These are phyloP conservation scores for Tenthredo amoena DNA, from an alignment of 2,888 invertebrate species.

Conservation along the genomic window DNA sequence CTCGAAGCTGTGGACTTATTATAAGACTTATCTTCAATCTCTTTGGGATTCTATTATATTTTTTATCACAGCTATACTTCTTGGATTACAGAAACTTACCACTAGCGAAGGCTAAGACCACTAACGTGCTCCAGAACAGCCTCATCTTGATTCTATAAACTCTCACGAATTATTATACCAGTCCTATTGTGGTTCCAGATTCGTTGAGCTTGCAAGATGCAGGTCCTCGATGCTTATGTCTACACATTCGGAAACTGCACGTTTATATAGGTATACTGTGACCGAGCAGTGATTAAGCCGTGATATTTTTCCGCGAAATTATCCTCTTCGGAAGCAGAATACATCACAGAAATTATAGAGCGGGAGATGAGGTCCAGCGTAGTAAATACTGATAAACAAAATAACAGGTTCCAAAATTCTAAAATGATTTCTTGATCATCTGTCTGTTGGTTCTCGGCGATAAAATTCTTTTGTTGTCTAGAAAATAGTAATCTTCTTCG, in stretches of 20 bases:
- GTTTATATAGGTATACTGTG: neutral
- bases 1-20: neutral
- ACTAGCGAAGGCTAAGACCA: neutral
- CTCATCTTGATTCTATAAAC: constrained; percentile 7
- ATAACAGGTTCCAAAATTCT: neutral
- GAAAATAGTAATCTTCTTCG: neutral
- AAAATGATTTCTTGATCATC: neutral
- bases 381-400: neutral
- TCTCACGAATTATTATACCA: constrained; percentile 15
- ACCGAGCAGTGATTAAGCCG: neutral
- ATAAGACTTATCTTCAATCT: neutral
- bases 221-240: neutral
- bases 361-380: neutral
- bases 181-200: neutral
- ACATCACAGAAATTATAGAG: neutral
- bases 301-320: neutral
- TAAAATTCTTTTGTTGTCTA: neutral
- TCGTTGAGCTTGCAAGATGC: neutral
- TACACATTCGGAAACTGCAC: neutral
- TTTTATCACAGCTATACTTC: neutral
- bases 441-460: neutral
- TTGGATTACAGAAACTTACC: constrained; percentile 30
- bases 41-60: neutral
- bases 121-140: neutral
- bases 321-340: neutral